Evolutionary conservation across 2,888 invertebrate species (phyloP), one percentile per base, ranked within the genome.

Genomic region (Aradus depressus): DNA sequence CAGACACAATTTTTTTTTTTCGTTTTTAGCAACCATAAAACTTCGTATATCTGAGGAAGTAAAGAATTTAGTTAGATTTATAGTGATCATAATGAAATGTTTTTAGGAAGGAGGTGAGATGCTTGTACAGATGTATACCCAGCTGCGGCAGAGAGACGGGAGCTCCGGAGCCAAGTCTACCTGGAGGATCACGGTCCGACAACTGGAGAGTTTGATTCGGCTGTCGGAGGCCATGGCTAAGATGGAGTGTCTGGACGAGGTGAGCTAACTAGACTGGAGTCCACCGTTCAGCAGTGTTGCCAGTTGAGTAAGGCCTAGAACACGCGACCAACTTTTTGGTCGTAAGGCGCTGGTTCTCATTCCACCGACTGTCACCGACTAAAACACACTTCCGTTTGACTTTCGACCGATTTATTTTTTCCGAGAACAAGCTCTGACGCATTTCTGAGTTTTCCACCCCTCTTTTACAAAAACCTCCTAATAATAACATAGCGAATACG

Each of bases 111-210:
- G 96, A 0, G 81, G 80, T 22, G 80, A 83, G 49, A 73, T 87
- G 39, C 75, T 99, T 32, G 87, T 96, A 1, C 82, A 85, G 56
- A 84, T 89, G 68, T 98, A 98, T 71, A 83, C 83, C 14, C 79
- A 79, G 57, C 72, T 98, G 49, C 75, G 98, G 0, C 80, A 90
- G 63, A 74, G 91, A 2, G 97, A 96, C 67, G 80, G 81, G 3
- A 60, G 58, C 28, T 56, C 59, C 8, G 66, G 74, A 1, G 76
- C 79, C 1, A 81, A 78, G 65, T 84, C 80, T 45, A 81, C 92
- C 0, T 97, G 96, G 93, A 75, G 96, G 48, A 93, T 98, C 60
- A 98, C 98, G 0, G 97, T 97, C 18, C 76, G 98, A 0, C 98
- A 99, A 65, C 70, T 95, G 55, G 93, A 95, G 68, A 89, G 89